Percentiles rank a stretch among this genome's conserved stretches.
Conservation (phyloP, 2,113 vertebrate species). For the Periophthalmus modestus region DNA sequence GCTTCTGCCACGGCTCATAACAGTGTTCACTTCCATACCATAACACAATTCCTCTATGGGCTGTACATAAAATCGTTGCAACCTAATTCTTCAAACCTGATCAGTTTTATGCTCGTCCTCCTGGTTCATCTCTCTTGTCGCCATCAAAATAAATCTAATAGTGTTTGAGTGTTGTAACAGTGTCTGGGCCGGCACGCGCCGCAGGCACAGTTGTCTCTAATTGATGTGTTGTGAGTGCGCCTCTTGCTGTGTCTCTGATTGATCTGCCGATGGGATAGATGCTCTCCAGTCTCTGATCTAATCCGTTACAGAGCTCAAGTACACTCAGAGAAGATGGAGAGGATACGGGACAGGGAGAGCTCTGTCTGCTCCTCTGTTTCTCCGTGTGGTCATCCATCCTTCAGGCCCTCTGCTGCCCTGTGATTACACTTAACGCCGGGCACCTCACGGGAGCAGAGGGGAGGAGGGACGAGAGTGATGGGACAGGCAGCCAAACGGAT, state of each 20-base stretch:
- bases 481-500: conserved; percentile 41
- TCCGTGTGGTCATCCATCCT: conserved; percentile 29
- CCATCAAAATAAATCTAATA: not conserved
- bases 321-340: conserved; percentile 32
- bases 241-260: conserved; percentile 47
- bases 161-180: not conserved
- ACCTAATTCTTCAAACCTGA: not conserved
- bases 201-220: conserved; percentile 27
- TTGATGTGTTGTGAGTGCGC: conserved; percentile 43
- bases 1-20: not conserved
- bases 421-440: conserved; percentile 60
- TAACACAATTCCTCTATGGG: not conserved
- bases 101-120: not conserved
- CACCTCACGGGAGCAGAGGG: conserved; percentile 43
- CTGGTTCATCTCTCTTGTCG: not conserved
- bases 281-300: conserved; percentile 51
- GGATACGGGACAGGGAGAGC: conserved; percentile 1
- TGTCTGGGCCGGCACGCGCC: not conserved
- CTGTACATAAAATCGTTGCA: not conserved
- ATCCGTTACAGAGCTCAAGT: conserved; percentile 45
- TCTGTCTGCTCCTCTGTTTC: conserved; percentile 19
- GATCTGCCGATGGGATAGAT: conserved; percentile 54
- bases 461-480: conserved; percentile 38
- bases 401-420: conserved; percentile 37
- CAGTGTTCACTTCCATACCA: not conserved